A percentile compares a stretch with the other conserved stretches of the same genome.
Evolutionary conservation across 2,113 vertebrate genomes (phyloP).

Genomic region (Cyprinodon brontotheroides): DNA sequence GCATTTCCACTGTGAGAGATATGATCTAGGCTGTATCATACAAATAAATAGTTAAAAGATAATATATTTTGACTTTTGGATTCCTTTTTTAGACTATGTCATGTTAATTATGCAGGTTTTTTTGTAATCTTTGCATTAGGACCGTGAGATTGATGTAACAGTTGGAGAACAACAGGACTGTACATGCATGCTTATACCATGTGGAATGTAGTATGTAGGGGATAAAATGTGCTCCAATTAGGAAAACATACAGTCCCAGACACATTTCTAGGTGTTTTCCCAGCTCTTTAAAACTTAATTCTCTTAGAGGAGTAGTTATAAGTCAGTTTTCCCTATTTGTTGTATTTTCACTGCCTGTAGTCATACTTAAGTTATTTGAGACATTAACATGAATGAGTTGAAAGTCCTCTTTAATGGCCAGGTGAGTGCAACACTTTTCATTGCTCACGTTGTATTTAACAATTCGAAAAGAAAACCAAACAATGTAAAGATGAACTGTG

Average conservation of each 20-base stretch:
- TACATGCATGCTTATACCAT: conserved; percentile 42
- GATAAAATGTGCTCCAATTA: conserved; percentile 1
- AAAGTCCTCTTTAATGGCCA: too few relatives aligned
- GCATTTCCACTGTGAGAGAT: too few relatives aligned
- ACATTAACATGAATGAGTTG: background rate
- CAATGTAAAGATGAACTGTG: too few relatives aligned
- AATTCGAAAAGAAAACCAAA: too few relatives aligned
- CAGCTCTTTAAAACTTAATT: background rate
- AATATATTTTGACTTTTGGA: too few relatives aligned
- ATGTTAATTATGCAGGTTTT: background rate
- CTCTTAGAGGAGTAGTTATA: background rate
- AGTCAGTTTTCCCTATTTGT: background rate
- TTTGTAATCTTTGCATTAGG: background rate
- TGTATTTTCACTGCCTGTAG: background rate
- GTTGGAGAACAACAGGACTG: conserved; percentile 28
- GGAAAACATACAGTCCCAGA: background rate
- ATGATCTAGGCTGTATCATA: too few relatives aligned
- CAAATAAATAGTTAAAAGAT: too few relatives aligned
- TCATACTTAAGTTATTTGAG: background rate
- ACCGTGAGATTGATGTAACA: background rate
- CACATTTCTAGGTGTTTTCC: background rate
- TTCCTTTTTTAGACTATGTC: too few relatives aligned
- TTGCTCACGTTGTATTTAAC: too few relatives aligned
- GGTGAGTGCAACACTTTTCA: too few relatives aligned
- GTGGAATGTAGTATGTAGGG: conserved; percentile 66